These are phyloP conservation scores for Galbula dea DNA, from an alignment of 2,113 vertebrate genomes.

Conservation along the genomic window DNA sequence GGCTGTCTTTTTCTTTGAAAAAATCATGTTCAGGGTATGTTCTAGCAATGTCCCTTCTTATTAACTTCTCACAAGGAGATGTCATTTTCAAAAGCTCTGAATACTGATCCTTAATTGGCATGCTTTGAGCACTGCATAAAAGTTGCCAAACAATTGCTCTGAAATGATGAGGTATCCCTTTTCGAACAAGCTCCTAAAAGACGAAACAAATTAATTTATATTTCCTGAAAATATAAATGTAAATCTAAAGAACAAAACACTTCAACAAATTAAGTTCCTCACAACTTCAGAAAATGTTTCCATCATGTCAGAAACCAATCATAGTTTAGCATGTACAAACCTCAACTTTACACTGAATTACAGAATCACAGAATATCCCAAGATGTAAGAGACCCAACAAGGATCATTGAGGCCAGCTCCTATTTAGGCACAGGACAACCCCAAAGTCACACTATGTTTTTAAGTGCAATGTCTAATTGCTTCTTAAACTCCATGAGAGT, in stretches of 20 bases:
- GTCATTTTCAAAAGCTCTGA: slow-evolving; percentile 98
- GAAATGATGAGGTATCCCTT: slow-evolving; percentile 97
- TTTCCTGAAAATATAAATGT: neutral
- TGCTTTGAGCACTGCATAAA: slow-evolving; percentile 91
- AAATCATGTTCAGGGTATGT: slow-evolving; percentile 98
- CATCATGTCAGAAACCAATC: neutral
- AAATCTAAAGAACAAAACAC: neutral
- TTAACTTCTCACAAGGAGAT: slow-evolving; percentile 95
- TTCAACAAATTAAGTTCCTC: neutral
- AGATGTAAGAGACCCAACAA: too few species aligned
- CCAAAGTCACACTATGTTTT: too few species aligned
- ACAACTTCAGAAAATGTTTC: neutral
- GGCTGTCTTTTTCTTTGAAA: slow-evolving; percentile 98
- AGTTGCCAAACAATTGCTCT: slow-evolving; percentile 98
- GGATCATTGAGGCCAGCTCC: too few species aligned
- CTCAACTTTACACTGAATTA: too few species aligned
- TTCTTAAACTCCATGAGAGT: too few species aligned
- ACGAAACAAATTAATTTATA: neutral
- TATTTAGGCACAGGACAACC: too few species aligned
- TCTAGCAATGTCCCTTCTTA: slow-evolving; percentile 96
- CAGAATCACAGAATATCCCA: too few species aligned
- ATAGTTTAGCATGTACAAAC: neutral
- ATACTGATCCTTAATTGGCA: slow-evolving; percentile 98
- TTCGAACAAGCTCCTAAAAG: slow-evolving; percentile 91
- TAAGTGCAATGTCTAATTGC: too few species aligned